Evolutionary conservation across 2,888 invertebrate genomes (phyloP).

Genomic region (Mayetiola destructor): DNA sequence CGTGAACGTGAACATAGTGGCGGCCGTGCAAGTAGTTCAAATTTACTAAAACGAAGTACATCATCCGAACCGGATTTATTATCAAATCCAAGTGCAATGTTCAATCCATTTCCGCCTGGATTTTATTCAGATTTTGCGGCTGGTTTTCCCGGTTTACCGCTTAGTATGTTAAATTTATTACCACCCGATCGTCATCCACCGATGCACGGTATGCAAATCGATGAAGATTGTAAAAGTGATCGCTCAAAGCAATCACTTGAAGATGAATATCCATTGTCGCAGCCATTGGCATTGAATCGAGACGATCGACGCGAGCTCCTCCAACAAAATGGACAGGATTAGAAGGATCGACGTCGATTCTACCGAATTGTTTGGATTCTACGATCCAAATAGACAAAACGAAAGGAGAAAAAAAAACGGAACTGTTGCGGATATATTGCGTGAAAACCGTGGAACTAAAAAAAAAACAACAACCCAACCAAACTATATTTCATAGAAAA

Average conservation of each 20-base stretch:
- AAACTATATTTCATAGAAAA: too few relatives aligned
- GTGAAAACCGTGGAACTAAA: too few relatives aligned
- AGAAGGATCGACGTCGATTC: slow-evolving; percentile 34
- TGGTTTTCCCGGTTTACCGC: slow-evolving; percentile 62
- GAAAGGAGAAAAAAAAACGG: too few relatives aligned
- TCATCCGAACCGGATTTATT: slow-evolving; percentile 52
- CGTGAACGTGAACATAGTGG: slow-evolving; percentile 37
- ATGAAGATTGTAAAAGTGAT: slow-evolving; percentile 52
- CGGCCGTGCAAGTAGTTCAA: slow-evolving; percentile 18
- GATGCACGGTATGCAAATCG: slow-evolving; percentile 22
- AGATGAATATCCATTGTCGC: slow-evolving; percentile 38
- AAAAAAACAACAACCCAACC: too few relatives aligned
- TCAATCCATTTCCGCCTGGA: slow-evolving; percentile 63
- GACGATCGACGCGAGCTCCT: slow-evolving; percentile 49
- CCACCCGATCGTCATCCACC: slow-evolving; percentile 59
- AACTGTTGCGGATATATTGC: too few relatives aligned
- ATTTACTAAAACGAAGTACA: slow-evolving; percentile 42
- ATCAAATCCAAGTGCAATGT: slow-evolving; percentile 47
- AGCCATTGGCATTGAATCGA: slow-evolving; percentile 42
- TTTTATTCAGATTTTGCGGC: slow-evolving; percentile 73
- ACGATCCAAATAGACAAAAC: too few relatives aligned
- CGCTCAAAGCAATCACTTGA: slow-evolving; percentile 47
- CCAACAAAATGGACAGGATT: slow-evolving; percentile 71
- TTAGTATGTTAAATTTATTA: slow-evolving; percentile 70
- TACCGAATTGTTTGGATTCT: too few relatives aligned